phyloP scores from a whole-genome alignment of 2,113 vertebrate genomes.

The Gobiocypris rarus region DNA sequence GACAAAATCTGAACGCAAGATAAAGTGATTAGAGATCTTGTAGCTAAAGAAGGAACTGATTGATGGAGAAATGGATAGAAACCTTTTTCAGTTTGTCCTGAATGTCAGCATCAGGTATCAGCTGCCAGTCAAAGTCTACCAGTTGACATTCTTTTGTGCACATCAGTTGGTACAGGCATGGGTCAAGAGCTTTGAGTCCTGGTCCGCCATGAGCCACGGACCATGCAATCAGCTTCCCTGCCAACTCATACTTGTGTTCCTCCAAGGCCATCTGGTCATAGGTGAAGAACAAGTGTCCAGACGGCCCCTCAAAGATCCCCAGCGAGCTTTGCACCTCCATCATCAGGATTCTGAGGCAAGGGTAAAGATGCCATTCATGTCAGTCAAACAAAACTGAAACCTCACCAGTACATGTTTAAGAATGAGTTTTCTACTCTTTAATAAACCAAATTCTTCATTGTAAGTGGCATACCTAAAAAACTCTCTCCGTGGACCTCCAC shows the following conservation, averaged over 20 bases:
- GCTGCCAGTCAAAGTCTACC: slow-evolving; percentile 63
- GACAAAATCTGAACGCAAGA: slow-evolving; percentile 45
- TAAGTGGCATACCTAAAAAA: slow-evolving; percentile 70
- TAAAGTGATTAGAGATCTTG: background rate
- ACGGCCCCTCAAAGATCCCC: slow-evolving; percentile 67
- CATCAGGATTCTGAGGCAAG: slow-evolving; percentile 62
- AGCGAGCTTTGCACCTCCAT: slow-evolving; percentile 63
- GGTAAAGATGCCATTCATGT: background rate
- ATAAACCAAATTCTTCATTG: no score
- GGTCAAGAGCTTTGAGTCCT: slow-evolving; percentile 67
- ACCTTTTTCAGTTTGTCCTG: slow-evolving; percentile 67
- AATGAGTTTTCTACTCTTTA: background rate
- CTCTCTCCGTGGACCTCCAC: slow-evolving; percentile 58
- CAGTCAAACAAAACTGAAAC: background rate
- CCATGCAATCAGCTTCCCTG: slow-evolving; percentile 72
- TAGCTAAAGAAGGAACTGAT: background rate
- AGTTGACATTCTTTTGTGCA: slow-evolving; percentile 62
- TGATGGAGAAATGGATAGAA: background rate
- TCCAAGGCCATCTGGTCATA: slow-evolving; percentile 66
- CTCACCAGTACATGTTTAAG: background rate
- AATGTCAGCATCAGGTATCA: slow-evolving; percentile 61
- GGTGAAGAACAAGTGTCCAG: slow-evolving; percentile 66
- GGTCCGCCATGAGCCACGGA: slow-evolving; percentile 70
- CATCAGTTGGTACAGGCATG: slow-evolving; percentile 70
- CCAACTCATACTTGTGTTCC: slow-evolving; percentile 64